Percentiles rank a stretch among this genome's conserved stretches.
phyloP scores from a whole-genome alignment of 2,888 invertebrate genomes.

The Villa cingulata region DNA sequence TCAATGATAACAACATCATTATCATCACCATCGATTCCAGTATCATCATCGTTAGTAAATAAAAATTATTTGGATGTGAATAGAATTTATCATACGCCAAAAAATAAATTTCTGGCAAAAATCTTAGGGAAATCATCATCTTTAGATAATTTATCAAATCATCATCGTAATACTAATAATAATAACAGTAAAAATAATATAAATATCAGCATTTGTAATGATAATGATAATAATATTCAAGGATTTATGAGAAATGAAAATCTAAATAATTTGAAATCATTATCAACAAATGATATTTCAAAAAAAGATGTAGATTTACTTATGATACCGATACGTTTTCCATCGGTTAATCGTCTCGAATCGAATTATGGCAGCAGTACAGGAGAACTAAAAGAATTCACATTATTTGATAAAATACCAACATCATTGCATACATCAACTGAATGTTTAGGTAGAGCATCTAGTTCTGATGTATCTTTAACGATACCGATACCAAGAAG shows the following conservation, averaged over 20 bases:
- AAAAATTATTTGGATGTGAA: constrained; percentile 10
- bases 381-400: not conserved
- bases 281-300: constrained; percentile 36
- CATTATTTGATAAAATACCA: not conserved
- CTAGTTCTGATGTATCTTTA: constrained; percentile 4
- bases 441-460: constrained; percentile 1
- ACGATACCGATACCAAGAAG: constrained; percentile 10
- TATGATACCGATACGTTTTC: constrained; percentile 8
- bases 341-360: constrained; percentile 12
- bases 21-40: too few species aligned
- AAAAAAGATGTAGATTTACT: not conserved
- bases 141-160: constrained; percentile 36
- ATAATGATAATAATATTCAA: too few species aligned
- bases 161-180: not conserved
- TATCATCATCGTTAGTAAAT: not conserved
- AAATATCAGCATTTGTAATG: too few species aligned
- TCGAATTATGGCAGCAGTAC: too few species aligned
- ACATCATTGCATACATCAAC: constrained; percentile 3
- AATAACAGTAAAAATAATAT: too few species aligned
- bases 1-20: too few species aligned
- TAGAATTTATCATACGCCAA: constrained; percentile 25
- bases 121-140: constrained; percentile 39
- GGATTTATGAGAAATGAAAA: too few species aligned
- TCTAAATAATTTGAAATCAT: not conserved
- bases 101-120: constrained; percentile 39